Percentiles rank a stretch among this genome's conserved stretches.
These are phyloP conservation scores for Melolontha melolontha DNA, from an alignment of 2,888 invertebrate genomes.

Conservation along the genomic window DNA sequence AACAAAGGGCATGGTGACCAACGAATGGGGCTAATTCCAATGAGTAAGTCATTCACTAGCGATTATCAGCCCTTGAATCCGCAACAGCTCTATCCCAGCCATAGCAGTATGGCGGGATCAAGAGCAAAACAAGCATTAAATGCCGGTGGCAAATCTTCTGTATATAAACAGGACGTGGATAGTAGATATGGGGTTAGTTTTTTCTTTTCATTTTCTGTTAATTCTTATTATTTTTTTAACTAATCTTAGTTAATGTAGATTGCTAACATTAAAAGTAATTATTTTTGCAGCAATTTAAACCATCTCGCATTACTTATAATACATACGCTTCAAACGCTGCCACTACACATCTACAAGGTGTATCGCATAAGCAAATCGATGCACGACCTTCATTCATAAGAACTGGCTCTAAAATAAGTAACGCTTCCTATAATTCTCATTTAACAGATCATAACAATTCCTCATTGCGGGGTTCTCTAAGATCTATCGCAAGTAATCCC, in stretches of 20 bases:
- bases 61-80: conserved; percentile 53
- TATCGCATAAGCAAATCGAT: conserved; percentile 45
- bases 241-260: conserved; percentile 16
- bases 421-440: conserved; percentile 54
- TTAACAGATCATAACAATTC: conserved; percentile 55
- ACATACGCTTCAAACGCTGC: conserved; percentile 48
- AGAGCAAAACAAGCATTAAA: conserved; percentile 50
- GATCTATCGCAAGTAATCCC: conserved; percentile 53
- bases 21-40: conserved; percentile 51
- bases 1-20: conserved; percentile 49
- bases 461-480: conserved; percentile 52
- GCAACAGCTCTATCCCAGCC: conserved; percentile 53
- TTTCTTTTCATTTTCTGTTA: conserved; percentile 24
- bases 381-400: conserved; percentile 49
- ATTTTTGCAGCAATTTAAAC: conserved; percentile 52
- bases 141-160: conserved; percentile 52
- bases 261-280: conserved; percentile 43
- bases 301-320: conserved; percentile 53
- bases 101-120: conserved; percentile 49
- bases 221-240: conserved; percentile 22
- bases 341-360: conserved; percentile 45
- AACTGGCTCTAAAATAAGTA: conserved; percentile 54
- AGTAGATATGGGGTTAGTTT: conserved; percentile 56
- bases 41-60: conserved; percentile 55
- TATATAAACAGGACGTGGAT: conserved; percentile 53